Conservation (phyloP, 2,113 vertebrate genomes). For the Gavialis gangeticus region DNA sequence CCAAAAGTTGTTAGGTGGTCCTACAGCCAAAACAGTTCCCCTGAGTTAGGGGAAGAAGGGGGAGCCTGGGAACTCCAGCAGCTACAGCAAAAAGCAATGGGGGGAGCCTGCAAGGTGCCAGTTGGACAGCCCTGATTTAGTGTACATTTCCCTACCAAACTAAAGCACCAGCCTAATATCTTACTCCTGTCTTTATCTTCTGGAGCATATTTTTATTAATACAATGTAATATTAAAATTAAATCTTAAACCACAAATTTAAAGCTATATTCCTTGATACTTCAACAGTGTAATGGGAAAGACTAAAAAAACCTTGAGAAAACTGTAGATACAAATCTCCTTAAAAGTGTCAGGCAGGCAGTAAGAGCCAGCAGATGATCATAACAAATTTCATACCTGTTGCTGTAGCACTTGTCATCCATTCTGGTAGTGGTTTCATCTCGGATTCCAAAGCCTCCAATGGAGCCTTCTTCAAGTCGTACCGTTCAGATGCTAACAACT, state of each 20-base stretch:
- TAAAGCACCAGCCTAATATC: too few species aligned
- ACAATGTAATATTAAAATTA: background rate
- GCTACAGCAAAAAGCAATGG: too few species aligned
- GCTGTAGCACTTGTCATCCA: background rate
- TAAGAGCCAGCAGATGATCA: background rate
- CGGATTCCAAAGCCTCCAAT: background rate
- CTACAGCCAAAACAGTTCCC: too few species aligned
- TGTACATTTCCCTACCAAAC: background rate
- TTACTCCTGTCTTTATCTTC: background rate
- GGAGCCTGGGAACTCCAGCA: too few species aligned
- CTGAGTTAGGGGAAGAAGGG: too few species aligned
- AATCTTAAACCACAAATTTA: background rate
- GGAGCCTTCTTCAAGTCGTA: background rate
- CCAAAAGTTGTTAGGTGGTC: too few species aligned
- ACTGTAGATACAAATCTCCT: background rate
- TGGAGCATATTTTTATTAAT: background rate
- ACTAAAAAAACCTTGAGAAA: background rate
- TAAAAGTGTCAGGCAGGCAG: background rate
- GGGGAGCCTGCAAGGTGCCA: too few species aligned
- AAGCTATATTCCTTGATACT: background rate
- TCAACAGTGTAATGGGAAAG: background rate
- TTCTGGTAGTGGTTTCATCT: background rate
- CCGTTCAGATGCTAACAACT: background rate
- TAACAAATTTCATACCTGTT: conserved; percentile 70
- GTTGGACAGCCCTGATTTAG: background rate